These are phyloP conservation scores for Paralichthys olivaceus DNA, from an alignment of 2,113 vertebrate genomes.

Conservation along the genomic window DNA sequence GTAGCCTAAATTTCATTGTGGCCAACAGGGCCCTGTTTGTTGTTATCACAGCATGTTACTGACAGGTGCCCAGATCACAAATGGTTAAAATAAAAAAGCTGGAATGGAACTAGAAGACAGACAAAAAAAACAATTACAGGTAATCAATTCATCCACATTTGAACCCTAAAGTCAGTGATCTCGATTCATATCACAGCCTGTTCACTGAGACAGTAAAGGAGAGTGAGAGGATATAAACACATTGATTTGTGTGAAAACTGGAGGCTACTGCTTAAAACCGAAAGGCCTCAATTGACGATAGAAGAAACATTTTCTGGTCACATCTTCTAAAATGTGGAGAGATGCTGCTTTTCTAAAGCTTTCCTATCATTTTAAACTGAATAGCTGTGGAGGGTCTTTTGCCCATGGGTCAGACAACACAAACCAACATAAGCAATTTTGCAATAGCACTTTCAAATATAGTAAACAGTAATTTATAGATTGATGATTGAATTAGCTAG, in stretches of 20 bases:
- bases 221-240: background rate
- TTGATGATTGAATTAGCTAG: no score
- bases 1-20: background rate
- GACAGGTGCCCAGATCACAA: background rate
- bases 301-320: no score
- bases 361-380: background rate
- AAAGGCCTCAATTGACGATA: no score
- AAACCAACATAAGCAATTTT: no score
- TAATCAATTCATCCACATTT: background rate
- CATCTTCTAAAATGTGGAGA: background rate
- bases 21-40: slow-evolving; percentile 11
- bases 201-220: background rate
- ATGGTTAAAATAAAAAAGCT: slow-evolving; percentile 16
- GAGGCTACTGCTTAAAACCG: no score
- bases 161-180: background rate
- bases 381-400: background rate
- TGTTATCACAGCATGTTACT: background rate
- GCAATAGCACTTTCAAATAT: background rate
- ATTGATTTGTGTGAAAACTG: background rate
- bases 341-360: background rate
- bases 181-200: slow-evolving; percentile 1
- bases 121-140: background rate
- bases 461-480: background rate
- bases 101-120: background rate
- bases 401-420: no score